Conservation (phyloP, 2,113 vertebrate genomes). For the Chiloscyllium plagiosum region DNA sequence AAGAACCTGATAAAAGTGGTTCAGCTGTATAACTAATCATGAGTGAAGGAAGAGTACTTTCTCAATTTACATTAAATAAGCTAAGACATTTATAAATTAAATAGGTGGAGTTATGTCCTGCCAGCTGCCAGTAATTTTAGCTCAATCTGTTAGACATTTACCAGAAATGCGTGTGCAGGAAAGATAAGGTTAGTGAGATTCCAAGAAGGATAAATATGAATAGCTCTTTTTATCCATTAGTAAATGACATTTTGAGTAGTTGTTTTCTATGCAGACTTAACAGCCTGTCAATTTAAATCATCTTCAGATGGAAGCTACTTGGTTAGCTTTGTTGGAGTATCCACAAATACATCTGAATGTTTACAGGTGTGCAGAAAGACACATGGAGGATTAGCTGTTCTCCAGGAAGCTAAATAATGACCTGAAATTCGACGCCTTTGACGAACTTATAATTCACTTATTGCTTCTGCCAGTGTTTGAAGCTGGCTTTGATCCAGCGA, state of each 20-base stretch:
- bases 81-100: constrained; percentile 7
- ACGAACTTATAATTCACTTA: constrained; percentile 99
- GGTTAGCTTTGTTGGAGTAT: neutral
- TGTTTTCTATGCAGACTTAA: constrained; percentile 19
- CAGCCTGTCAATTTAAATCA: constrained; percentile 23
- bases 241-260: constrained; percentile 2
- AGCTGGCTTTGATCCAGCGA: constrained; percentile 69
- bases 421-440: constrained; percentile 84
- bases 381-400: constrained; percentile 73
- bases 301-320: neutral
- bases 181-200: constrained; percentile 20
- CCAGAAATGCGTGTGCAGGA: neutral
- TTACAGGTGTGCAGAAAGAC: constrained; percentile 58
- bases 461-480: constrained; percentile 66
- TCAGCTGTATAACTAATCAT: neutral
- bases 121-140: neutral
- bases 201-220: neutral
- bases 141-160: neutral
- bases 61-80: neutral
- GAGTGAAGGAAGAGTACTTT: neutral
- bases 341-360: neutral
- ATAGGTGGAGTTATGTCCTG: neutral
- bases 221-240: neutral
- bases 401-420: constrained; percentile 73
- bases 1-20: neutral